phyloP scores from a whole-genome alignment of 1,140 invertebrate genomes.

The Drosophila busckii region DNA sequence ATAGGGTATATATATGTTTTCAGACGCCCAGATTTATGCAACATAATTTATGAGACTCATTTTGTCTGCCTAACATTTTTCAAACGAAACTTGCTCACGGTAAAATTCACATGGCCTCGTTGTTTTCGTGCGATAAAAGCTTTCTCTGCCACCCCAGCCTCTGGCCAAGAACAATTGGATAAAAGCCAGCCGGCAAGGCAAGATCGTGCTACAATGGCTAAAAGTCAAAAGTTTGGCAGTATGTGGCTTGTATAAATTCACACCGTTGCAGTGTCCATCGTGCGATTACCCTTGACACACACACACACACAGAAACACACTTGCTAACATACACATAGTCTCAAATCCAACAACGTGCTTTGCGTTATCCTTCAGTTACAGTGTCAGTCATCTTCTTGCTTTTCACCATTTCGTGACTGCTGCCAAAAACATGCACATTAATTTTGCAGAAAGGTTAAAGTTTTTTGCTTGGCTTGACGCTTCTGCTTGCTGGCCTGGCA shows the following conservation, averaged over 20 bases:
- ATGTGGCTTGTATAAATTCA: constrained; percentile 11
- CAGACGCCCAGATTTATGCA: constrained; percentile 42
- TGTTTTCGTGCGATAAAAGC: constrained; percentile 56
- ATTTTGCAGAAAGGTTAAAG: constrained; percentile 44
- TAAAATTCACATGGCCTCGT: constrained; percentile 59
- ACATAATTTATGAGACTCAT: constrained; percentile 60
- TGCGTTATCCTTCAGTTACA: too few relatives aligned
- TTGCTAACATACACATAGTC: too few relatives aligned
- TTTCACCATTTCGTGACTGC: constrained; percentile 1
- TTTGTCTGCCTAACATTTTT: constrained; percentile 41
- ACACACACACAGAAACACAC: too few relatives aligned
- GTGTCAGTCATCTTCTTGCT: constrained; percentile 2
- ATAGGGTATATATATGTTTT: background rate
- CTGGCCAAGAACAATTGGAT: constrained; percentile 11
- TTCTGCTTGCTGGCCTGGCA: background rate
- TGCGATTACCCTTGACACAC: too few relatives aligned
- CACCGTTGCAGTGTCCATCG: too few relatives aligned
- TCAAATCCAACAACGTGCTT: too few relatives aligned
- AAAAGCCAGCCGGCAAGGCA: constrained; percentile 37
- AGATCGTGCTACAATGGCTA: constrained; percentile 26
- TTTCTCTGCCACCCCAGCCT: constrained; percentile 1
- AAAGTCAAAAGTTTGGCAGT: constrained; percentile 25
- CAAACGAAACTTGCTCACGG: constrained; percentile 26
- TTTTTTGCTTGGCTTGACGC: constrained; percentile 16
- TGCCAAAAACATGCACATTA: constrained; percentile 51